These are phyloP conservation scores for Linnaemya tessellans DNA, from an alignment of 2,888 invertebrate genomes.

Conservation along the genomic window DNA sequence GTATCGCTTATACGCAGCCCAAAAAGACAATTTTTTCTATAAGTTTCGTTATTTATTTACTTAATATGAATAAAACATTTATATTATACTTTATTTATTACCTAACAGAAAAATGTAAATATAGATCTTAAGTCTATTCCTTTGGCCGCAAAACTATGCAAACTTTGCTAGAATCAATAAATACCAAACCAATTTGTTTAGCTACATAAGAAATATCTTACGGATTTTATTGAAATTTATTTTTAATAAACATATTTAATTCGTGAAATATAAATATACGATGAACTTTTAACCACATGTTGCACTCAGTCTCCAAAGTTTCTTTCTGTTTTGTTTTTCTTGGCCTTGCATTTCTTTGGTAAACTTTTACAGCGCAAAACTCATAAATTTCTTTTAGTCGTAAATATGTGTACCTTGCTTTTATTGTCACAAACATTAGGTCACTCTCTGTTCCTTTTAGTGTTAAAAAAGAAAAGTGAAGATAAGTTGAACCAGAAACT, in stretches of 20 bases:
- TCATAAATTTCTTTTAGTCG: background rate
- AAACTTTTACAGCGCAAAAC: background rate
- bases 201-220: no score
- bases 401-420: background rate
- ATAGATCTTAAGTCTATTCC: slow-evolving; percentile 1
- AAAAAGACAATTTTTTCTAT: background rate
- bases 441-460: background rate
- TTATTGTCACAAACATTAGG: slow-evolving; percentile 3
- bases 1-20: slow-evolving; percentile 41
- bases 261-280: background rate
- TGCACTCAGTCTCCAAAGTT: background rate
- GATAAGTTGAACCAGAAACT: background rate
- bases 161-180: background rate
- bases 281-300: background rate
- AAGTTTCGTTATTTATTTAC: slow-evolving; percentile 19
- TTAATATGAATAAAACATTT: slow-evolving; percentile 3
- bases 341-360: background rate
- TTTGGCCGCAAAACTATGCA: background rate
- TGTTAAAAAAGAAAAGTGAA: background rate
- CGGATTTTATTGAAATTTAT: background rate
- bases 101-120: slow-evolving; percentile 2
- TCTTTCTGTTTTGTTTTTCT: background rate
- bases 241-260: background rate
- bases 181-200: no score
- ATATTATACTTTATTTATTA: slow-evolving; percentile 7